These are phyloP conservation scores for Zaprionus lachaisei DNA, from an alignment of 1,140 invertebrate genomes.

Conservation along the genomic window DNA sequence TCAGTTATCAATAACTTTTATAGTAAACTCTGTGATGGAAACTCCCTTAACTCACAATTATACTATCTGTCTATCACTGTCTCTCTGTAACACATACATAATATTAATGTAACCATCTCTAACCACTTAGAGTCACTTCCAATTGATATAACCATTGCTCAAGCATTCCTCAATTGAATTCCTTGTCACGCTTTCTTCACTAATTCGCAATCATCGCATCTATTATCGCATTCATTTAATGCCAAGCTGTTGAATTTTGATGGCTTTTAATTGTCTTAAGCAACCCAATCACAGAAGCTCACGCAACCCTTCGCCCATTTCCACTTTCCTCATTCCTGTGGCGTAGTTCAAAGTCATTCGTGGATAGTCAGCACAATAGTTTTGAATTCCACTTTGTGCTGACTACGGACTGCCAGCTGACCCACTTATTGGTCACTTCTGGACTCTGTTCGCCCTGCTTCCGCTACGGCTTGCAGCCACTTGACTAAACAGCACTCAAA, in stretches of 20 bases:
- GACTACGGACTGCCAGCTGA: slow-evolving; percentile 56
- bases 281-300: slow-evolving; percentile 58
- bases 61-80: not conserved
- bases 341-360: slow-evolving; percentile 1
- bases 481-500: slow-evolving; percentile 82
- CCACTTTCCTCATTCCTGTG: not conserved
- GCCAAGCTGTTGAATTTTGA: slow-evolving; percentile 78
- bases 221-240: slow-evolving; percentile 69
- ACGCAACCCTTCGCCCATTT: not conserved
- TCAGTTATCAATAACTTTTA: too few relatives aligned
- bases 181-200: slow-evolving; percentile 17
- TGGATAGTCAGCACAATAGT: slow-evolving; percentile 67
- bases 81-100: not conserved
- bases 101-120: not conserved
- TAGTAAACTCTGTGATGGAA: too few relatives aligned
- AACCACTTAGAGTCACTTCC: not conserved
- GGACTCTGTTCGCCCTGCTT: slow-evolving; percentile 64
- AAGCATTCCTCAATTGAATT: not conserved
- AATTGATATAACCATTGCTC: not conserved
- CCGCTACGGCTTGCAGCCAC: slow-evolving; percentile 59
- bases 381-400: slow-evolving; percentile 63
- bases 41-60: not conserved
- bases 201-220: slow-evolving; percentile 16
- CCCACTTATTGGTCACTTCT: slow-evolving; percentile 81
- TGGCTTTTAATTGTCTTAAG: slow-evolving; percentile 77